These are phyloP conservation scores for Leucopsar rothschildi DNA, from an alignment of 2,113 vertebrate genomes.

Conservation along the genomic window DNA sequence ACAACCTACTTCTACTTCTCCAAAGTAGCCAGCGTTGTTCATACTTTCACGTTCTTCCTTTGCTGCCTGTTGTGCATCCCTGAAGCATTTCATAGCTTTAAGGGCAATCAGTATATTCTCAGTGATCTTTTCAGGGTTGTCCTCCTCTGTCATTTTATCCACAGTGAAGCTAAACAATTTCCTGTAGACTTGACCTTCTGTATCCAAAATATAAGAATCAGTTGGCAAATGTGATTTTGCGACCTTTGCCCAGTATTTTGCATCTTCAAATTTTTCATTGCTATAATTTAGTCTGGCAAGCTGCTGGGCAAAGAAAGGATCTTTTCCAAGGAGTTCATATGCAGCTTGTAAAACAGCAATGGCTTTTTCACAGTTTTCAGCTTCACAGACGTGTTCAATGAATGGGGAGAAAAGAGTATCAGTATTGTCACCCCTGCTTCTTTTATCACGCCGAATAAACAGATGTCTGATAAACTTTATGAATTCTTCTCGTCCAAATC, in stretches of 20 bases:
- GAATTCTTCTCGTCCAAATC: slow-evolving; percentile 76
- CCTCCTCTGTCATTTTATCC: slow-evolving; percentile 43
- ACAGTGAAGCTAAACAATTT: slow-evolving; percentile 74
- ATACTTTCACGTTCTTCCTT: slow-evolving; percentile 60
- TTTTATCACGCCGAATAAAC: slow-evolving; percentile 74
- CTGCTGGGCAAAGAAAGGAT: slow-evolving; percentile 81
- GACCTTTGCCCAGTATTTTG: slow-evolving; percentile 72
- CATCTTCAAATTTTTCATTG: slow-evolving; percentile 77
- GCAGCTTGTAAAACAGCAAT: slow-evolving; percentile 72
- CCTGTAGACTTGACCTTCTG: slow-evolving; percentile 82
- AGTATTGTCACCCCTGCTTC: slow-evolving; percentile 73
- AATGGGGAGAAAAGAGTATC: slow-evolving; percentile 79
- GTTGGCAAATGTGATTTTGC: slow-evolving; percentile 67
- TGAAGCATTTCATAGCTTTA: slow-evolving; percentile 79
- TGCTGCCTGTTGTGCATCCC: slow-evolving; percentile 71
- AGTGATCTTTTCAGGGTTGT: slow-evolving; percentile 27
- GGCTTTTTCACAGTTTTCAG: slow-evolving; percentile 66
- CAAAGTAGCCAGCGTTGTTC: slow-evolving; percentile 73
- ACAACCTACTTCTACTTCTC: slow-evolving; percentile 78
- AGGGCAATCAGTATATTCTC: slow-evolving; percentile 72
- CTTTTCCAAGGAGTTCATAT: slow-evolving; percentile 68
- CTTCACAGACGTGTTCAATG: slow-evolving; percentile 73
- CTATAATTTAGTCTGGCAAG: slow-evolving; percentile 79
- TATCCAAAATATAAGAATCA: slow-evolving; percentile 82
- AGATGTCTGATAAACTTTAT: slow-evolving; percentile 75